A percentile compares a stretch with the other conserved stretches of the same genome.
Evolutionary conservation across 1,140 invertebrate genomes (phyloP).

Genomic region (Drosophila lacertosa): DNA sequence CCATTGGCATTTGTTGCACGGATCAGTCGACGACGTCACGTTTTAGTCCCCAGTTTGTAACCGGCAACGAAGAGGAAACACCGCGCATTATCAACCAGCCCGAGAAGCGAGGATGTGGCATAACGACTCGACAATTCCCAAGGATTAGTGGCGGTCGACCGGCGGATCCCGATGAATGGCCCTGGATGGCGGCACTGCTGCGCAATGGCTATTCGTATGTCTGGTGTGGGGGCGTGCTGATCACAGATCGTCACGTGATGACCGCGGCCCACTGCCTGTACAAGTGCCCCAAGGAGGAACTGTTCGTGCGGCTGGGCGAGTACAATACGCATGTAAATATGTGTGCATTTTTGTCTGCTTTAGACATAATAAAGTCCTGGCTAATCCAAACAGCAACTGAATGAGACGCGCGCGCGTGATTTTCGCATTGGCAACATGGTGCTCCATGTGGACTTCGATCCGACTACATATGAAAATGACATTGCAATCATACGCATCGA

Average conservation of each 20-base stretch:
- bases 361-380: rapidly evolving
- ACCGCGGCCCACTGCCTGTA: conserved; percentile 92
- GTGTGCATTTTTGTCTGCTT: background rate
- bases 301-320: conserved; percentile 91
- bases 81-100: conserved; percentile 67
- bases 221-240: conserved; percentile 92
- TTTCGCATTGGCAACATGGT: conserved; percentile 87
- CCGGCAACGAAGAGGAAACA: conserved; percentile 21
- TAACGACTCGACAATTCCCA: conserved; percentile 86
- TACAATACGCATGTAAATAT: conserved; percentile 88
- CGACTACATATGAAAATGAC: conserved; percentile 89
- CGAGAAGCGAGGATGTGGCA: conserved; percentile 87
- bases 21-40: conserved; percentile 53
- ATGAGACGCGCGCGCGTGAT: conserved; percentile 88
- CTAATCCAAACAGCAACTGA: conserved; percentile 57
- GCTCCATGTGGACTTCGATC: conserved; percentile 87
- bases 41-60: conserved; percentile 67
- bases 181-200: conserved; percentile 91
- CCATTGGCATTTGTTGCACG: conserved; percentile 83
- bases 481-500: conserved; percentile 91
- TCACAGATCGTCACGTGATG: conserved; percentile 90
- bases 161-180: conserved; percentile 90
- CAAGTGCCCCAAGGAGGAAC: conserved; percentile 86
- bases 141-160: conserved; percentile 87
- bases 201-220: conserved; percentile 84